Base-by-base conservation (phyloP, 2,797 vertebrate species). In the Helarctos malayanus region DNA sequence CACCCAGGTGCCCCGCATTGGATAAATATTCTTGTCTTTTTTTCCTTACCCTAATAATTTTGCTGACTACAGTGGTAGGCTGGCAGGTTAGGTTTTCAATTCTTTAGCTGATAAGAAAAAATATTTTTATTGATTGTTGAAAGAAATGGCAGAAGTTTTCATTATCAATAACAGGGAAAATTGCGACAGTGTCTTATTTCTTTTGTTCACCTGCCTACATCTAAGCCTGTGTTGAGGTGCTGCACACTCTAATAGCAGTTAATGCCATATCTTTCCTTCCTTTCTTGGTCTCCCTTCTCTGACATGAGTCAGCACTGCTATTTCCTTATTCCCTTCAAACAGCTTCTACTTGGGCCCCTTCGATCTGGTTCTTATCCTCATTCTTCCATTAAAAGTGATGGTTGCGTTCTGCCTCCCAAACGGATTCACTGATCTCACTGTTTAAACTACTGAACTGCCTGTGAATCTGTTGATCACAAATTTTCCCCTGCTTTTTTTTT, bases 21-120 rank as follows among this genome's bases (percentile, higher is more conserved):
- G 86, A 21, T 59, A 78, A 47, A 41, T 73, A 59, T 29, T 93
- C 38, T 92, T 69, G 9, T n/a, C 35, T 73, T 95, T 69, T 91
- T 38, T 71, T 71, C 49, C 19, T 91, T 82, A 81, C 0, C 1
- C 1, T 45, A 86, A 15, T 68, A 61, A 47, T 92, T 93, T 85
- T 45, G 52, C 69, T 92, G 52, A 92, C 68, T 85, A 14, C 2
- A 54, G 2, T 23, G 32, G 80, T 75, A 23, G 10, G 7, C 38
- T 89, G 52, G 19, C 45, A 73, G 45, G 21, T 57, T 65, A 92
- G 84, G 81, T 76, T 93, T 97, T 95, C 52, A 84, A 61, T 79
- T 84, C 27, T 15, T 82, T 89, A 90, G 38, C 21, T 81, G 61
- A 47, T 90, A 84, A 85, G 61, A 81, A 49, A 86, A 78, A 57